These are phyloP conservation scores for Streblospio benedicti DNA, from an alignment of 1,140 invertebrate species.

Conservation along the genomic window DNA sequence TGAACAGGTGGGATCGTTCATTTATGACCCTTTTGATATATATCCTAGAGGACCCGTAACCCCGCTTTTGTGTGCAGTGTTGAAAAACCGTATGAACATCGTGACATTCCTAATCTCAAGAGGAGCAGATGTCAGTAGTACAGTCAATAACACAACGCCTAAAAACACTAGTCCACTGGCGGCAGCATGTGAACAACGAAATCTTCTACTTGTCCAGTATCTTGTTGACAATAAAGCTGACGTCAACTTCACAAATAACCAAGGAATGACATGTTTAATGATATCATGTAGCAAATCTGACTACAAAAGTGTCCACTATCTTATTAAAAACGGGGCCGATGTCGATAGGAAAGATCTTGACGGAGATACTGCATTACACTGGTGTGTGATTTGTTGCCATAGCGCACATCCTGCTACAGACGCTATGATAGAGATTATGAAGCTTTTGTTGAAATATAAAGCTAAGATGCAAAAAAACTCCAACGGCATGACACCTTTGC, in stretches of 20 bases:
- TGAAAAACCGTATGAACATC: slow-evolving; percentile 60
- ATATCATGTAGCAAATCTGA: slow-evolving; percentile 93
- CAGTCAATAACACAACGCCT: slow-evolving; percentile 45
- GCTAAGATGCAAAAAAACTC: slow-evolving; percentile 92
- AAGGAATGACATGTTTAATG: slow-evolving; percentile 84
- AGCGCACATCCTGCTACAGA: too few relatives aligned
- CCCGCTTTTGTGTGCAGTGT: slow-evolving; percentile 85
- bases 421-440: too few relatives aligned
- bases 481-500: slow-evolving; percentile 87
- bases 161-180: slow-evolving; percentile 46
- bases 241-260: slow-evolving; percentile 45
- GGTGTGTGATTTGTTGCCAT: too few relatives aligned
- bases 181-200: too few relatives aligned
- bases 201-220: slow-evolving; percentile 42
- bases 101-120: slow-evolving; percentile 73
- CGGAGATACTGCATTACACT: slow-evolving; percentile 89
- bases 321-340: slow-evolving; percentile 74
- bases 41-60: too few relatives aligned
- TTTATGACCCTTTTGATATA: slow-evolving; percentile 89
- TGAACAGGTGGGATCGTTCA: slow-evolving; percentile 80
- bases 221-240: slow-evolving; percentile 42
- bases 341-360: slow-evolving; percentile 87
- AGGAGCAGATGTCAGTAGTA: slow-evolving; percentile 53
- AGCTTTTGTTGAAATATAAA: too few relatives aligned
- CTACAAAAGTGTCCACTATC: slow-evolving; percentile 72